Evolutionary conservation across 2,888 invertebrate species (phyloP).

Genomic region (Scaptomyza cyrtandrae): DNA sequence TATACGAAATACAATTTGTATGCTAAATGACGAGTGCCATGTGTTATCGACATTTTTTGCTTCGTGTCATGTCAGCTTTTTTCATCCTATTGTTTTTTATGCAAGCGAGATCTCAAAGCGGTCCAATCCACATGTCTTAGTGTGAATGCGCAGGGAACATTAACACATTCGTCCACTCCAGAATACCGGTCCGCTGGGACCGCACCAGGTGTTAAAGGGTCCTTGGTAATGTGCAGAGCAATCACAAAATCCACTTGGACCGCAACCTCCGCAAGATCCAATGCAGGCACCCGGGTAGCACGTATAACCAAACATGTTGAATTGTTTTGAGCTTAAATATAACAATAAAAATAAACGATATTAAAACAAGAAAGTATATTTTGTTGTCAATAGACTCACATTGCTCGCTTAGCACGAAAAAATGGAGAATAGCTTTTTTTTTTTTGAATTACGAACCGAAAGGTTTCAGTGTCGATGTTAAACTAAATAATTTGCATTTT

Average conservation of each 20-base stretch:
- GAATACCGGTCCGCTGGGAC: slow-evolving; percentile 53
- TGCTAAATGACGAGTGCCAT: not conserved
- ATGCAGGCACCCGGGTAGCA: slow-evolving; percentile 53
- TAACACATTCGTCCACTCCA: slow-evolving; percentile 48
- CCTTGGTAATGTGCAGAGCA: slow-evolving; percentile 52
- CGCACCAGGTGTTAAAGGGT: slow-evolving; percentile 48
- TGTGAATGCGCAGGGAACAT: not conserved
- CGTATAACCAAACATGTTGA: slow-evolving; percentile 44
- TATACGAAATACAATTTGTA: not conserved
- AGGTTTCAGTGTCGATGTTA: slow-evolving; percentile 3
- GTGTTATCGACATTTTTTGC: slow-evolving; percentile 22
- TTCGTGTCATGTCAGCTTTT: not conserved
- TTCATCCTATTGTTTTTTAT: slow-evolving; percentile 16
- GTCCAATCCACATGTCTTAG: not conserved
- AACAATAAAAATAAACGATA: not conserved
- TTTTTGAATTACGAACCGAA: slow-evolving; percentile 25
- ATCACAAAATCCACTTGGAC: slow-evolving; percentile 53
- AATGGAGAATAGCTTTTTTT: slow-evolving; percentile 25
- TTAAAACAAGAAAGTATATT: not conserved
- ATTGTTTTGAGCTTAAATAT: slow-evolving; percentile 20
- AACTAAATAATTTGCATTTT: slow-evolving; percentile 11
- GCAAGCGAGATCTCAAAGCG: slow-evolving; percentile 21
- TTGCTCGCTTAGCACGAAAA: slow-evolving; percentile 28
- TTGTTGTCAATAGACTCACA: slow-evolving; percentile 10
- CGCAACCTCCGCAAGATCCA: slow-evolving; percentile 52